Evolutionary conservation across 92 coral and sea anemone genomes (phyloP).

Genomic region (Ricordea florida): DNA sequence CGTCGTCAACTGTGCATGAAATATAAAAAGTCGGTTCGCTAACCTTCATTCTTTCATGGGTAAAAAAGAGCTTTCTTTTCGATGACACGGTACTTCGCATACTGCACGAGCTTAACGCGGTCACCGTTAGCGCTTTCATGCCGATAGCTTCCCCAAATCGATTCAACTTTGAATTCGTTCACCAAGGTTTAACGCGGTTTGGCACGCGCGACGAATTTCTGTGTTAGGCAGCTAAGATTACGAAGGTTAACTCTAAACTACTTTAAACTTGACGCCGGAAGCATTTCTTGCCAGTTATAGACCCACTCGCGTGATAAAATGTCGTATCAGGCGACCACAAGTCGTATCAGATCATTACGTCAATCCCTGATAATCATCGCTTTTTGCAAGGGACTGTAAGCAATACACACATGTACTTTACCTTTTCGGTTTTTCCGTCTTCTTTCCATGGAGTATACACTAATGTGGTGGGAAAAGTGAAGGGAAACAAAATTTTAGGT

Average conservation of each 20-base stretch:
- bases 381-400: background rate
- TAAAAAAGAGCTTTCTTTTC: background rate
- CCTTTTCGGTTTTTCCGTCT: conserved; percentile 24
- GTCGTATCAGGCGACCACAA: too few relatives aligned
- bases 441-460: conserved; percentile 33
- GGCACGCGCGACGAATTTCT: too few relatives aligned
- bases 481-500: background rate
- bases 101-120: background rate
- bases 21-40: background rate
- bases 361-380: background rate
- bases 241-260: too few relatives aligned
- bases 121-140: conserved; percentile 1
- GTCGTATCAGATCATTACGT: background rate
- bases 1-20: conserved; percentile 31
- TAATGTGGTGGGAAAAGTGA: background rate
- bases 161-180: too few relatives aligned
- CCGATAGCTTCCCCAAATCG: background rate
- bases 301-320: too few relatives aligned
- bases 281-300: too few relatives aligned
- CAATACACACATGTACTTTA: background rate
- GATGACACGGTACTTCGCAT: background rate
- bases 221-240: too few relatives aligned
- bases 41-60: background rate
- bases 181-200: too few relatives aligned
- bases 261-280: too few relatives aligned